phyloP scores from a whole-genome alignment of 1,140 invertebrate species.

The Eubasilissa regina region DNA sequence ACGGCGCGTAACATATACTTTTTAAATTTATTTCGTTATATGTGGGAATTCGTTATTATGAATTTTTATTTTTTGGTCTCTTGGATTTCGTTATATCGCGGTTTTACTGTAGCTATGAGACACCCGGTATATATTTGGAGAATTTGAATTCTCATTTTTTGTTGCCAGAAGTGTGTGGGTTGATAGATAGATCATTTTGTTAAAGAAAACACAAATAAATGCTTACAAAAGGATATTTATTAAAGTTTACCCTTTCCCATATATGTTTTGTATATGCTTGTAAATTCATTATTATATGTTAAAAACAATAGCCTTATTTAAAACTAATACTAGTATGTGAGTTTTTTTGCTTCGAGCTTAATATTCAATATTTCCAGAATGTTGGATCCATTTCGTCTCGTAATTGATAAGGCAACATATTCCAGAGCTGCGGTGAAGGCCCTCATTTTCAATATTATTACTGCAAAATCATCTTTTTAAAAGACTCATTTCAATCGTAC shows the following conservation, averaged over 20 bases:
- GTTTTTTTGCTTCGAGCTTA: constrained; percentile 52
- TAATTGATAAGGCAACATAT: constrained; percentile 29
- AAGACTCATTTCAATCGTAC: neutral
- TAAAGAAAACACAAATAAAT: constrained; percentile 39
- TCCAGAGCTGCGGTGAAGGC: constrained; percentile 1
- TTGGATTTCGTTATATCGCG: no score
- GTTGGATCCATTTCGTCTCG: constrained; percentile 20
- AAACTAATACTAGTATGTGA: constrained; percentile 48
- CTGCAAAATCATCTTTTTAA: constrained; percentile 10
- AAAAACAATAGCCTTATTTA: constrained; percentile 53
- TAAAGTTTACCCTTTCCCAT: constrained; percentile 58
- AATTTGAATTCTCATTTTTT: no score
- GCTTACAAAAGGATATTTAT: constrained; percentile 59
- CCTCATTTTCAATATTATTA: constrained; percentile 15
- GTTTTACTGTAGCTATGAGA: no score
- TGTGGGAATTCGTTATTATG: no score
- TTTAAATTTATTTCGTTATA: no score
- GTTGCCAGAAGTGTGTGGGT: no score
- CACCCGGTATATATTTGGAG: no score
- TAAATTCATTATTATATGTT: constrained; percentile 44
- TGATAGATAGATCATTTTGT: neutral
- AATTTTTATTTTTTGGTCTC: no score
- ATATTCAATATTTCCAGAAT: constrained; percentile 19
- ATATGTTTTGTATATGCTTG: constrained; percentile 48
- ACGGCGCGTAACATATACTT: no score